Evolutionary conservation across 1,140 invertebrate genomes (phyloP), one percentile per base, ranked within the genome.

Genomic region (Temnothorax longispinosus): DNA sequence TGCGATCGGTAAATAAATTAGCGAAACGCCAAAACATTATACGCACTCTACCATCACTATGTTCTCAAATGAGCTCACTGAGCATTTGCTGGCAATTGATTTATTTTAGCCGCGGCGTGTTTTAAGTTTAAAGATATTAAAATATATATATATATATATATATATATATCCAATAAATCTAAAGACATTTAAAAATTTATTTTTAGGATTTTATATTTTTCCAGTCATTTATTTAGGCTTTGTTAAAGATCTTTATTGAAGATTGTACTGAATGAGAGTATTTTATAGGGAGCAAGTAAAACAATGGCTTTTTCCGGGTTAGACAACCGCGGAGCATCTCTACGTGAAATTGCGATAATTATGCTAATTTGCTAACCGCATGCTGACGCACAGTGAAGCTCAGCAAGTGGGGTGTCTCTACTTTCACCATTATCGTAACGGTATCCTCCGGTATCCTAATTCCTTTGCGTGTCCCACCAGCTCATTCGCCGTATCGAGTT

Each of bases 341-440:
- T 47, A 65, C 21, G 50, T 21, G 27, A 71, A 89, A 85, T 88
- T 77, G 32, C 54, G 81, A 88, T 88, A 89, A 89, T 81, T 71
- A 89, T 81, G 87, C 50, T 89, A 86, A 89, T 88, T 54, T 77
- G 21, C 10, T n/a, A 15, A 3, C 47, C 44, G 50, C 60, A 38
- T 47, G 72, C 65, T 56, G 86, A 82, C 64, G 76, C 72, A 87
- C 18, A 47, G 64, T 18, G 50, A 75, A 54, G 44, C 76, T 87
- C 64, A 44, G 86, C 86, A 74, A 81, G 89, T 82, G 87, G 38
- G 88, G 85, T 88, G 84, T 86, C 88, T 89, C 91, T 91, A 93
- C 93, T 94, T 93, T 93, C 93, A 91, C 92, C 91, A 92, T 92
- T 92, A 93, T 90, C 88, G 93, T 93, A 92, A 89, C 85, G 87